phyloP scores from a whole-genome alignment of 2,113 vertebrate species.

The Coturnix japonica region DNA sequence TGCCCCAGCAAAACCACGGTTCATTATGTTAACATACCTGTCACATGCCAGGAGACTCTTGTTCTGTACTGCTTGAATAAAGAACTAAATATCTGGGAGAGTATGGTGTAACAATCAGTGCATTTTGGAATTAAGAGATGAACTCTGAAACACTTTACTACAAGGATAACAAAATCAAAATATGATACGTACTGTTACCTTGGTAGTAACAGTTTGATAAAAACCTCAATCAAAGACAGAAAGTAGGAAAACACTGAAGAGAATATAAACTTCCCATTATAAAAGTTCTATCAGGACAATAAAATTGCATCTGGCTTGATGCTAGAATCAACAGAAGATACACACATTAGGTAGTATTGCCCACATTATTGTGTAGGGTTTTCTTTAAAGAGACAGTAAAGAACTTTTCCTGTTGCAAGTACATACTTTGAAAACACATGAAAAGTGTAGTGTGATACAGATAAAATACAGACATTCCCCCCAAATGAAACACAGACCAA shows the following conservation, averaged over 20 bases:
- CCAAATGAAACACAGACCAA: conserved; percentile 48
- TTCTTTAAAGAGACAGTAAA: conserved; percentile 15
- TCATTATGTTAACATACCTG: not conserved
- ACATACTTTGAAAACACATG: conserved; percentile 6
- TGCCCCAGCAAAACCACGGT: not conserved
- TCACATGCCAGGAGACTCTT: not conserved
- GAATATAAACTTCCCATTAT: not conserved
- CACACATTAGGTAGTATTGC: not conserved
- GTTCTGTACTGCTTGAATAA: not conserved
- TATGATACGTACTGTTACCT: not conserved
- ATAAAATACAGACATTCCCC: conserved; percentile 52
- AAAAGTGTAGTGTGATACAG: not conserved
- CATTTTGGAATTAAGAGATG: not conserved
- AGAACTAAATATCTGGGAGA: not conserved
- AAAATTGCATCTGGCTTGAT: not conserved
- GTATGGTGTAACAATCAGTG: not conserved
- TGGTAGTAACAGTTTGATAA: not conserved
- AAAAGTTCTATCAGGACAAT: not conserved
- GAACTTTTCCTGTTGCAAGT: conserved; percentile 25
- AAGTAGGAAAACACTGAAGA: not conserved
- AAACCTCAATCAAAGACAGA: not conserved
- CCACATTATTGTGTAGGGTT: not conserved
- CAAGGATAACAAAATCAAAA: conserved; percentile 10
- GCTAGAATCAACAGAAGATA: not conserved
- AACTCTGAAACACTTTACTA: conserved; percentile 29